These are phyloP conservation scores for Laspeyria flexula DNA, from an alignment of 2,888 invertebrate species.

Conservation along the genomic window DNA sequence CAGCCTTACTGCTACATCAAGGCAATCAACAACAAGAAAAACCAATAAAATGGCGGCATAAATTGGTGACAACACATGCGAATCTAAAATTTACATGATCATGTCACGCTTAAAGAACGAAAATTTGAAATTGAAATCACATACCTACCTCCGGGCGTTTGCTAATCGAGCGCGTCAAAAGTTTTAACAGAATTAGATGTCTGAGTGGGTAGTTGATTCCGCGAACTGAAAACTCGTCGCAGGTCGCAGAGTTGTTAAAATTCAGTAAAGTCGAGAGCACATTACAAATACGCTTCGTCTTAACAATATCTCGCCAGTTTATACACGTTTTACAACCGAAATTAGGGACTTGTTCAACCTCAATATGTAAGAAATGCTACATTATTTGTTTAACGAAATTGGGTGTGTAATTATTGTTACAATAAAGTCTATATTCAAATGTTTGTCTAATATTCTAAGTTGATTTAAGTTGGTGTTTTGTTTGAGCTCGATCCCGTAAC, in stretches of 20 bases:
- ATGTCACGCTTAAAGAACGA: constrained; percentile 2
- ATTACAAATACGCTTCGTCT: constrained; percentile 60
- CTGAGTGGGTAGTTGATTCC: constrained; percentile 35
- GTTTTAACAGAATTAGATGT: constrained; percentile 52
- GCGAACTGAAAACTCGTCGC: constrained; percentile 26
- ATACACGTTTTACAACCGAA: constrained; percentile 59
- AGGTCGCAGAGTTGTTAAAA: constrained; percentile 52
- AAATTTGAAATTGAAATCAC: constrained; percentile 37
- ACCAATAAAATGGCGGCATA: too few species aligned
- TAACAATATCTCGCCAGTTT: constrained; percentile 61
- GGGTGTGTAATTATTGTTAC: constrained; percentile 58
- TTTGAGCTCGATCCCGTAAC: constrained; percentile 37
- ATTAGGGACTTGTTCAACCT: constrained; percentile 40
- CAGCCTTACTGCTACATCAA: constrained; percentile 4
- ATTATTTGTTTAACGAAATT: constrained; percentile 58
- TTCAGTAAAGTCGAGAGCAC: constrained; percentile 64
- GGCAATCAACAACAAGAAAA: constrained; percentile 9
- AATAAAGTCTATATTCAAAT: constrained; percentile 44
- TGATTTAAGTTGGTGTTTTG: constrained; percentile 47
- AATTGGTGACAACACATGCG: constrained; percentile 13
- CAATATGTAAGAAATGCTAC: constrained; percentile 26
- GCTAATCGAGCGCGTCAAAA: constrained; percentile 47
- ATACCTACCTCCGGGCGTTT: constrained; percentile 24
- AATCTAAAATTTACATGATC: constrained; percentile 23
- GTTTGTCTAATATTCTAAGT: constrained; percentile 46